These are phyloP conservation scores for Drosophila anomalata DNA, from an alignment of 2,888 invertebrate genomes.

Conservation along the genomic window DNA sequence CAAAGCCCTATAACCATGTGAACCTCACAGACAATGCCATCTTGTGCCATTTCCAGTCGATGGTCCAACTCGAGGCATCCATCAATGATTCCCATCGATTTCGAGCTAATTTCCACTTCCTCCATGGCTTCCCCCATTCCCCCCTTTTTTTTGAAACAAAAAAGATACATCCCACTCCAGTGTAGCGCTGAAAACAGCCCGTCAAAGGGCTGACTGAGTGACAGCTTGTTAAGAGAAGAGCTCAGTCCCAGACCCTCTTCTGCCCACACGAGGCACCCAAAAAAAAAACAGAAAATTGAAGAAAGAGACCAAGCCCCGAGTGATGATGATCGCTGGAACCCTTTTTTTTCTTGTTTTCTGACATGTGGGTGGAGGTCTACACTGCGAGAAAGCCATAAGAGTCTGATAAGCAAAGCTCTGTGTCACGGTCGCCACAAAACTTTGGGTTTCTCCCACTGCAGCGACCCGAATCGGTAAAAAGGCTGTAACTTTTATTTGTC, in stretches of 20 bases:
- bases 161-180: not conserved
- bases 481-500: constrained; percentile 66
- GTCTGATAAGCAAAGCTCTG: no score
- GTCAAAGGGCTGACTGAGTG: constrained; percentile 31
- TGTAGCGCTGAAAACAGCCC: constrained; percentile 14
- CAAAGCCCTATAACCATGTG: no score
- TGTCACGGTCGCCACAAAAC: not conserved
- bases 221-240: constrained; percentile 39
- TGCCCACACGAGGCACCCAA: constrained; percentile 33
- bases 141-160: not conserved
- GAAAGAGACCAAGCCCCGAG: constrained; percentile 31
- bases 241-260: constrained; percentile 20
- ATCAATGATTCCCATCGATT: constrained; percentile 40
- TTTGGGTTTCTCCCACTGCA: constrained; percentile 6
- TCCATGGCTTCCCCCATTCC: constrained; percentile 12
- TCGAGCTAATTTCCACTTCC: constrained; percentile 44
- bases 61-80: constrained; percentile 31
- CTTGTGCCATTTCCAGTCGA: constrained; percentile 1
- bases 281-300: constrained; percentile 16
- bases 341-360: constrained; percentile 6
- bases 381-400: not conserved
- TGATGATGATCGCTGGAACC: constrained; percentile 34
- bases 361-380: not conserved
- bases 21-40: constrained; percentile 1
- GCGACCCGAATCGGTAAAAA: constrained; percentile 30